Evolutionary conservation across 2,888 invertebrate genomes (phyloP).

Genomic region (Pyralis farinalis): DNA sequence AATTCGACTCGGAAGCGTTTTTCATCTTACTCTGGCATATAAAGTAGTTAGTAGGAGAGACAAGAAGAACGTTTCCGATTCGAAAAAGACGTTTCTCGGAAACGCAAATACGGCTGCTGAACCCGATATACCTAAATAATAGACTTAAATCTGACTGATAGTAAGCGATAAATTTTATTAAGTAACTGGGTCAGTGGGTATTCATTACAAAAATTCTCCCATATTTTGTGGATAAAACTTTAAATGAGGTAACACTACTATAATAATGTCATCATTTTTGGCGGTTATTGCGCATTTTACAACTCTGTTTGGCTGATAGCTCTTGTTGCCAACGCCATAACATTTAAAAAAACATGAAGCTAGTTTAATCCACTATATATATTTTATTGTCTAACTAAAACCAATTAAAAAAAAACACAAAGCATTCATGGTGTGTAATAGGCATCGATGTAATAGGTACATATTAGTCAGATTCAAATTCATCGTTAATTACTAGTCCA

Average conservation of each 20-base stretch:
- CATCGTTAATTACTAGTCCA: slow-evolving; percentile 3
- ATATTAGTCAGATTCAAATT: slow-evolving; percentile 1
- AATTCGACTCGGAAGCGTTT: too few species aligned
- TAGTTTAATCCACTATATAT: neutral
- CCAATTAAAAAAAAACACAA: slow-evolving; percentile 1
- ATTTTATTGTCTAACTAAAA: slow-evolving; percentile 1
- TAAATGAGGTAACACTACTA: slow-evolving; percentile 4
- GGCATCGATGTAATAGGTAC: too few species aligned
- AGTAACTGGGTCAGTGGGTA: neutral
- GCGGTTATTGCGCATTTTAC: slow-evolving; percentile 1
- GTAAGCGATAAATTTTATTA: neutral
- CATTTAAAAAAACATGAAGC: slow-evolving; percentile 1
- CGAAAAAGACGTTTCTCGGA: neutral
- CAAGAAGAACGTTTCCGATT: neutral
- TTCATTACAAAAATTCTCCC: neutral
- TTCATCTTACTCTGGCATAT: neutral
- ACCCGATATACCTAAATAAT: too few species aligned
- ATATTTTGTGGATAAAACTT: slow-evolving; percentile 1
- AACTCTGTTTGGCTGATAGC: neutral
- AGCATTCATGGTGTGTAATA: slow-evolving; percentile 4
- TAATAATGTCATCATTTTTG: slow-evolving; percentile 3
- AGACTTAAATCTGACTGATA: too few species aligned
- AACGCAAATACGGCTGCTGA: too few species aligned
- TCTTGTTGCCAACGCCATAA: neutral
- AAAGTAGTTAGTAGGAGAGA: neutral